phyloP scores from a whole-genome alignment of 2,888 invertebrate genomes.

The Epinotia demarniana region DNA sequence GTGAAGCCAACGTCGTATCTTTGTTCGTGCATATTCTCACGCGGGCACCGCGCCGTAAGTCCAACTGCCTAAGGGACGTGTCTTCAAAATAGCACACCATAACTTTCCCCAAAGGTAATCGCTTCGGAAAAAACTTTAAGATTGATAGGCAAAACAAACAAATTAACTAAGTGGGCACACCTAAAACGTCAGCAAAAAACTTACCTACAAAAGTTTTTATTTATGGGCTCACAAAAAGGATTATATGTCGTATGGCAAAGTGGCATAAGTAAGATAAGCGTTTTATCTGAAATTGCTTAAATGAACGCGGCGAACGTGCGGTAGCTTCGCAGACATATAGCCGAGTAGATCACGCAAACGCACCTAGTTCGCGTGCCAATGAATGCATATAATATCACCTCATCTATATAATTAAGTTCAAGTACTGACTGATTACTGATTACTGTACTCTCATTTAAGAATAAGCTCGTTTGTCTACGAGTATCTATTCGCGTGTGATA shows the following conservation, averaged over 20 bases:
- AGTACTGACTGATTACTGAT: too few relatives aligned
- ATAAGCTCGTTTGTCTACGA: too few relatives aligned
- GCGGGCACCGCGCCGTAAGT: too few relatives aligned
- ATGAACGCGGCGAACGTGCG: constrained; percentile 63
- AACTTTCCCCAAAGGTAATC: constrained; percentile 36
- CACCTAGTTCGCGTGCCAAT: neutral
- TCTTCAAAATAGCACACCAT: constrained; percentile 8
- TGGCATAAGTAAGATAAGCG: constrained; percentile 68
- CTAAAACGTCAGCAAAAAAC: constrained; percentile 38
- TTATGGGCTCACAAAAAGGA: constrained; percentile 42
- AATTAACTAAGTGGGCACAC: constrained; percentile 39
- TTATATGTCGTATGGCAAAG: constrained; percentile 46
- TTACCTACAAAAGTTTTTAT: constrained; percentile 43
- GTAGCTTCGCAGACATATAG: constrained; percentile 40
- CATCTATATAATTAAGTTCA: neutral
- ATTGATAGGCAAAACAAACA: constrained; percentile 36
- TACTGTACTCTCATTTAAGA: too few relatives aligned
- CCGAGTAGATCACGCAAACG: neutral
- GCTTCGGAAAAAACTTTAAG: constrained; percentile 34
- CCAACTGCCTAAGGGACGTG: neutral
- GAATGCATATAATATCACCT: neutral
- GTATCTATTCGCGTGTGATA: too few relatives aligned
- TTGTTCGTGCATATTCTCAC: too few relatives aligned
- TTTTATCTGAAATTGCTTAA: constrained; percentile 74
- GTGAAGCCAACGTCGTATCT: too few relatives aligned